A percentile compares a stretch with the other conserved stretches of the same genome.
These are phyloP conservation scores for Bufo bufo DNA, from an alignment of 2,113 vertebrate genomes.

Conservation along the genomic window DNA sequence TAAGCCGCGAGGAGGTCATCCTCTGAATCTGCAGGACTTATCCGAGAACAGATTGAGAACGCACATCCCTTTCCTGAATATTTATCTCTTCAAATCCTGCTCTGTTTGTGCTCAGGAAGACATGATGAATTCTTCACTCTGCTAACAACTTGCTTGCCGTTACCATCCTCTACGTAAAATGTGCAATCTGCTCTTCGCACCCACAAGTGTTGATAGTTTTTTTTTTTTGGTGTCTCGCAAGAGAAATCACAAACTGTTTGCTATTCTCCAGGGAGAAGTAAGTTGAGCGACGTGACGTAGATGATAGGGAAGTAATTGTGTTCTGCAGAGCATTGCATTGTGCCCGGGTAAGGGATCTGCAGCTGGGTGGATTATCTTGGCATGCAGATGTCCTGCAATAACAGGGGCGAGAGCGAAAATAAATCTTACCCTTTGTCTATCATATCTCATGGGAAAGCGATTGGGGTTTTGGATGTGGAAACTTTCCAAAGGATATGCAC, in stretches of 20 bases:
- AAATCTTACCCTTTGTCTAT: not conserved
- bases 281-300: not conserved
- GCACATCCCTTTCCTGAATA: slow-evolving; percentile 3
- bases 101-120: slow-evolving; percentile 1
- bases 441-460: not conserved
- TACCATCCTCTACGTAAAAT: not conserved
- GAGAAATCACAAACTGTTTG: not conserved
- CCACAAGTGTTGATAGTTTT: not conserved
- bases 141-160: not conserved
- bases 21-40: not conserved
- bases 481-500: not conserved
- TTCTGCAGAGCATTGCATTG: slow-evolving; percentile 1
- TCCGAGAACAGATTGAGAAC: not conserved
- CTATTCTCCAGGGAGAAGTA: not conserved
- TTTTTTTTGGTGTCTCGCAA: not conserved
- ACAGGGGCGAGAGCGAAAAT: not conserved
- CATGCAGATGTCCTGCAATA: not conserved
- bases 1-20: not conserved
- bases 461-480: not conserved
- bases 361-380: not conserved
- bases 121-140: not conserved
- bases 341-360: not conserved
- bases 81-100: not conserved
- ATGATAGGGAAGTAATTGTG: slow-evolving; percentile 29
- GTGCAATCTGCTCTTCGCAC: not conserved